Evolutionary conservation across 2,888 invertebrate genomes (phyloP).

Genomic region (Thereva nobilitata): DNA sequence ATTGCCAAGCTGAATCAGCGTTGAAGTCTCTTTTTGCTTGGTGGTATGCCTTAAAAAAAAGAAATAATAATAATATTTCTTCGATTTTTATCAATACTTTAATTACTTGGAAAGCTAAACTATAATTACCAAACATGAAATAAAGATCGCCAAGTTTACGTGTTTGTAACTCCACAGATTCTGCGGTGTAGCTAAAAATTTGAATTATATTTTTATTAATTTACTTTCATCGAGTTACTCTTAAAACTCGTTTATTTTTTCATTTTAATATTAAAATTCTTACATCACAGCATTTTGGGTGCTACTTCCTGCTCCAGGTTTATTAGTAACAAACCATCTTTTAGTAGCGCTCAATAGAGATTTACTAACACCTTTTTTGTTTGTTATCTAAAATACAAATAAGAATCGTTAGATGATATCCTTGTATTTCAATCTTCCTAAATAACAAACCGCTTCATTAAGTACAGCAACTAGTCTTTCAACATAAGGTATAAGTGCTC

Average conservation of each 20-base stretch:
- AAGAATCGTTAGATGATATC: constrained; percentile 22
- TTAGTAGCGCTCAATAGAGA: constrained; percentile 93
- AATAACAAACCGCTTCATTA: constrained; percentile 69
- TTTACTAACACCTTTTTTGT: constrained; percentile 90
- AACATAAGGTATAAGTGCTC: constrained; percentile 86
- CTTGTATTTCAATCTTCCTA: neutral
- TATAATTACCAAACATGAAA: constrained; percentile 94
- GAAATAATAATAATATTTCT: neutral
- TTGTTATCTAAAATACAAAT: constrained; percentile 65
- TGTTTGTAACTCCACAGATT: constrained; percentile 89
- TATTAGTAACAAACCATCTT: constrained; percentile 91
- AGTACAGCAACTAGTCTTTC: constrained; percentile 84
- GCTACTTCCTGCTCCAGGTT: constrained; percentile 72
- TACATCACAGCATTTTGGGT: constrained; percentile 83
- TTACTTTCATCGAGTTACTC: too few relatives aligned
- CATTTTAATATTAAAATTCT: constrained; percentile 52
- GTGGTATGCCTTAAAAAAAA: constrained; percentile 71
- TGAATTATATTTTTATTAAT: constrained; percentile 5
- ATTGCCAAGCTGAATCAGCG: constrained; percentile 95
- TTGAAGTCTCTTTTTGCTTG: constrained; percentile 97
- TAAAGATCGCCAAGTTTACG: constrained; percentile 92
- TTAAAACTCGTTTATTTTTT: neutral
- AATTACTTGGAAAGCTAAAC: constrained; percentile 76
- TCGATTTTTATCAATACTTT: neutral
- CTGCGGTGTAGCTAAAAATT: constrained; percentile 70